Evolutionary conservation across 2,888 invertebrate species (phyloP), one percentile per base, ranked within the genome.

Genomic region (Drosophila flavopinicola): DNA sequence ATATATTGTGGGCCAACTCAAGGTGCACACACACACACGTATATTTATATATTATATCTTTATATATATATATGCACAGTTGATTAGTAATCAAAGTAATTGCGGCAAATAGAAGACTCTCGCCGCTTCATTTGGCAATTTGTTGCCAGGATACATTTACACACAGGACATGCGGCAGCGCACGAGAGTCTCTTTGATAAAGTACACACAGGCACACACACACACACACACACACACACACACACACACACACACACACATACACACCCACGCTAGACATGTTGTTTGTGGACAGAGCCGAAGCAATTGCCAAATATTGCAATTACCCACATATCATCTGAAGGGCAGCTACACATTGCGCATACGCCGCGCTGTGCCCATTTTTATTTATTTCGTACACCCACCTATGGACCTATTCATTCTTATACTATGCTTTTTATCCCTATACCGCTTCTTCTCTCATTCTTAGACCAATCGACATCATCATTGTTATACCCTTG

Each of bases 1-100:
- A 47, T 58, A 13, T 35, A 17, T 32, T 39, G 10, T 10, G 27
- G 33, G 1, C 9, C 29, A 61, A 37, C 25, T 30, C 27, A 29
- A 35, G 27, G 20, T 11, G 7, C 29, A 32, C 27, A 7, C 41
- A 24, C 6, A 32, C 13, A 20, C 6, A 47, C 33, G 45, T 24
- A 33, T 7, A 27, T 20, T n/a, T n/a, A n/a, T n/a, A n/a, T n/a
- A n/a, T n/a, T n/a, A n/a, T n/a, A n/a, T n/a, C n/a, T n/a, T n/a
- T n/a, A n/a, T n/a, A 15, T 10, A 30, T 15, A 49, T n/a, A 7
- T 15, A 15, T 17, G 17, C 15, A 27, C 15, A 48, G 11, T 73
- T 79, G 65, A 78, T 72, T 64, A 47, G 61, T 64, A 76, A 68
- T 72, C 58, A 68, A 78, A 56, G 63, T 76, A 75, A 83, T 83